These are phyloP conservation scores for Drosophila formosana DNA, from an alignment of 2,888 invertebrate genomes.

Conservation along the genomic window DNA sequence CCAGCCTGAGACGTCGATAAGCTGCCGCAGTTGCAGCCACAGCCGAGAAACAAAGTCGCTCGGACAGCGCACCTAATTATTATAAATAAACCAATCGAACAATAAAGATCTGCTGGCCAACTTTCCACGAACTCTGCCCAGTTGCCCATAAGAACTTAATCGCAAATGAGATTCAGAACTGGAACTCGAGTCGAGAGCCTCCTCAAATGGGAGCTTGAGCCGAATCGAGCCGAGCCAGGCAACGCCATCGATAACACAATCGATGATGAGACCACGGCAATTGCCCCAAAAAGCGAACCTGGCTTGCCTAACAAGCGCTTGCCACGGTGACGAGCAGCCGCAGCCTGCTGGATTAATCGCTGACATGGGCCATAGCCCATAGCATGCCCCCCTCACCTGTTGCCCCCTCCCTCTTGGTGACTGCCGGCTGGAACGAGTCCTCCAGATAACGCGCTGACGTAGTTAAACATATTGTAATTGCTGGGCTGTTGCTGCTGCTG, in stretches of 20 bases:
- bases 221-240: slow-evolving; percentile 26
- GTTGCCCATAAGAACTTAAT: slow-evolving; percentile 82
- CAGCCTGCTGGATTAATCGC: slow-evolving; percentile 84
- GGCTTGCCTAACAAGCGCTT: slow-evolving; percentile 70
- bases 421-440: slow-evolving; percentile 19
- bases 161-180: slow-evolving; percentile 74
- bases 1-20: slow-evolving; percentile 75
- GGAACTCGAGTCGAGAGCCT: neutral
- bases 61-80: slow-evolving; percentile 83
- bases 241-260: slow-evolving; percentile 84
- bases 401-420: slow-evolving; percentile 6
- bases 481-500: slow-evolving; percentile 48
- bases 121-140: slow-evolving; percentile 73
- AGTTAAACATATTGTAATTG: slow-evolving; percentile 85
- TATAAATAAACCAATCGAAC: slow-evolving; percentile 85
- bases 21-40: slow-evolving; percentile 43
- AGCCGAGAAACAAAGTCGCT: slow-evolving; percentile 12
- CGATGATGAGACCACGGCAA: slow-evolving; percentile 71
- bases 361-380: slow-evolving; percentile 75
- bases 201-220: slow-evolving; percentile 30
- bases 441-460: slow-evolving; percentile 80
- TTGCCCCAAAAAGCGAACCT: slow-evolving; percentile 52
- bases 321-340: slow-evolving; percentile 81
- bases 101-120: slow-evolving; percentile 82
- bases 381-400: slow-evolving; percentile 7